A percentile compares a stretch with the other conserved stretches of the same genome.
These are phyloP conservation scores for Lissonota sp. DNA, from an alignment of 2,888 invertebrate species.

Conservation along the genomic window DNA sequence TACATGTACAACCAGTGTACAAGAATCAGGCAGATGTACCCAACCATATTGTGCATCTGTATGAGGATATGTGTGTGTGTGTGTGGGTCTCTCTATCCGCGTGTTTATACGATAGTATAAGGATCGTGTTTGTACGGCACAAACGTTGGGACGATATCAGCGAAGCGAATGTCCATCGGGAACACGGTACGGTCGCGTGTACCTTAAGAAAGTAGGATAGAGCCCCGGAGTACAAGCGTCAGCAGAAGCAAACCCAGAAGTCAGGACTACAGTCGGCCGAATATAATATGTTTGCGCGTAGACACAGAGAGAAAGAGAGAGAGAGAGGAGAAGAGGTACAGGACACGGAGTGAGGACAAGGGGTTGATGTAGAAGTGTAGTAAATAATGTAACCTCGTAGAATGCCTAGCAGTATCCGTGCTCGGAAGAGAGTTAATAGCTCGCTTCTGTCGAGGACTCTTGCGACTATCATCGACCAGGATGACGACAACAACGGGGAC, in stretches of 20 bases:
- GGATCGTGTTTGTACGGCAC: conserved; percentile 52
- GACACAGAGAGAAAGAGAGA: conserved; percentile 30
- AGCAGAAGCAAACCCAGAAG: conserved; percentile 54
- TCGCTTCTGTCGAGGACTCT: conserved; percentile 72
- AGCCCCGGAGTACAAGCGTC: conserved; percentile 51
- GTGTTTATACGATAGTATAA: conserved; percentile 28
- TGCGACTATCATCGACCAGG: conserved; percentile 39
- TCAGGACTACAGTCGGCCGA: conserved; percentile 37
- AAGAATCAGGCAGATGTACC: conserved; percentile 22
- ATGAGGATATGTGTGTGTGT: no score
- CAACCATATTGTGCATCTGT: conserved; percentile 10
- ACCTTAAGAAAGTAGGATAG: conserved; percentile 37
- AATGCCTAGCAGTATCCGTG: conserved; percentile 70
- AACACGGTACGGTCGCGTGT: conserved; percentile 57
- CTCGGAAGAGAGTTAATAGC: conserved; percentile 78
- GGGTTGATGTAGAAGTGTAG: conserved; percentile 67
- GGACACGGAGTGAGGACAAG: neutral
- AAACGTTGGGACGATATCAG: conserved; percentile 40
- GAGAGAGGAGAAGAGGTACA: neutral
- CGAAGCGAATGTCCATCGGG: conserved; percentile 34
- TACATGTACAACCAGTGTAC: neutral
- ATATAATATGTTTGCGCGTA: conserved; percentile 72
- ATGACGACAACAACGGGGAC: conserved; percentile 62
- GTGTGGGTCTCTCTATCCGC: conserved; percentile 4
- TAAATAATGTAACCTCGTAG: conserved; percentile 80